Conservation (phyloP, 2,797 vertebrate genomes). For the Myotis vivesi region DNA sequence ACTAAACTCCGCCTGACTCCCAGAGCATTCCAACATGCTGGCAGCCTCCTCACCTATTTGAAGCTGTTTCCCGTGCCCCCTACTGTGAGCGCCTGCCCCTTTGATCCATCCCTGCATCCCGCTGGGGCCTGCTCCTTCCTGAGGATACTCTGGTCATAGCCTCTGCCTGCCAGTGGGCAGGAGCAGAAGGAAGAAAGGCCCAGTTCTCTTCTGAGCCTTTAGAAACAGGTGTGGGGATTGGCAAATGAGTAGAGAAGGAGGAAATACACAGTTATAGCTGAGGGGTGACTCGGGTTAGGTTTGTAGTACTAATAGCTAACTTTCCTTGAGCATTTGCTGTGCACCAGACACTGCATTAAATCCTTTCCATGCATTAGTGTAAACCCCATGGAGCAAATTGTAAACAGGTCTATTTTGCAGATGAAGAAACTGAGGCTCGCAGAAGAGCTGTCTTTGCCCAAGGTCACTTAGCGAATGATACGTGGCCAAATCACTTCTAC, state of each 20-base stretch:
- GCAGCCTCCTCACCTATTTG: background rate
- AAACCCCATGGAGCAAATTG: background rate
- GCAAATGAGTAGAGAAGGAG: background rate
- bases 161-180: background rate
- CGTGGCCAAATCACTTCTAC: background rate
- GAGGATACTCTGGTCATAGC: background rate
- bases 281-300: background rate
- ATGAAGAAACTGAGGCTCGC: conserved; percentile 49
- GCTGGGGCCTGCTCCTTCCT: background rate
- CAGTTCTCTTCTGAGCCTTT: background rate
- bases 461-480: background rate
- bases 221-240: background rate
- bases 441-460: background rate
- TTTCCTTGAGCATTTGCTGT: background rate
- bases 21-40: background rate
- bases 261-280: background rate
- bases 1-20: too few relatives aligned
- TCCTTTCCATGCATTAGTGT: background rate
- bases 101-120: background rate
- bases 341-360: background rate
- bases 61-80: background rate
- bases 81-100: background rate
- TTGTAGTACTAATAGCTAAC: background rate
- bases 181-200: background rate
- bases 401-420: background rate